These are phyloP conservation scores for Hylia prasina DNA, from an alignment of 2,113 vertebrate species.

Conservation along the genomic window DNA sequence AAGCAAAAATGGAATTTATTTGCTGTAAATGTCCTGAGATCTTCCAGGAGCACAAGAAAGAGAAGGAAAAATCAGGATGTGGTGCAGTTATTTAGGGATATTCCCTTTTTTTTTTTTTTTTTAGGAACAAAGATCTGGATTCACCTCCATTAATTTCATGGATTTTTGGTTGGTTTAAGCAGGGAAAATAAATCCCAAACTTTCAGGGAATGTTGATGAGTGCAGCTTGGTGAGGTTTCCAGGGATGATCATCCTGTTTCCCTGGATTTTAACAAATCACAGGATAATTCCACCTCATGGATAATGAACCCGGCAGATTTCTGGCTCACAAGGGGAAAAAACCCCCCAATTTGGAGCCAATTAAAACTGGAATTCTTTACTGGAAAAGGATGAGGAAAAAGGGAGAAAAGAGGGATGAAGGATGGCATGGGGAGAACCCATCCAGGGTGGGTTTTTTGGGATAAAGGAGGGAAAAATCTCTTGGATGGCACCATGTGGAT, in stretches of 20 bases:
- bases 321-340: background rate
- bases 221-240: background rate
- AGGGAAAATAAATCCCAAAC: background rate
- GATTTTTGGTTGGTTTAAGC: background rate
- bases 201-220: background rate
- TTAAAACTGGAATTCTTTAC: background rate
- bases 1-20: background rate
- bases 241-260: background rate
- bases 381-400: background rate
- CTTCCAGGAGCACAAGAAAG: background rate
- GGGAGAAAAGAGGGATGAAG: background rate
- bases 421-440: background rate
- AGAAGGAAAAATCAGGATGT: background rate
- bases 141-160: background rate
- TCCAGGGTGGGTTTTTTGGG: background rate
- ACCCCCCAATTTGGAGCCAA: rapidly evolving
- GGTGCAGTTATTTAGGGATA: background rate
- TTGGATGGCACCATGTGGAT: background rate
- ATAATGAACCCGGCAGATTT: background rate
- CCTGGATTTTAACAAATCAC: background rate
- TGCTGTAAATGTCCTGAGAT: background rate
- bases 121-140: background rate
- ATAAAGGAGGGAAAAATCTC: background rate
- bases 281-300: background rate
- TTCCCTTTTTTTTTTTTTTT: background rate